These are phyloP conservation scores for Clepsis dumicolana DNA, from an alignment of 2,888 invertebrate genomes.

Conservation along the genomic window DNA sequence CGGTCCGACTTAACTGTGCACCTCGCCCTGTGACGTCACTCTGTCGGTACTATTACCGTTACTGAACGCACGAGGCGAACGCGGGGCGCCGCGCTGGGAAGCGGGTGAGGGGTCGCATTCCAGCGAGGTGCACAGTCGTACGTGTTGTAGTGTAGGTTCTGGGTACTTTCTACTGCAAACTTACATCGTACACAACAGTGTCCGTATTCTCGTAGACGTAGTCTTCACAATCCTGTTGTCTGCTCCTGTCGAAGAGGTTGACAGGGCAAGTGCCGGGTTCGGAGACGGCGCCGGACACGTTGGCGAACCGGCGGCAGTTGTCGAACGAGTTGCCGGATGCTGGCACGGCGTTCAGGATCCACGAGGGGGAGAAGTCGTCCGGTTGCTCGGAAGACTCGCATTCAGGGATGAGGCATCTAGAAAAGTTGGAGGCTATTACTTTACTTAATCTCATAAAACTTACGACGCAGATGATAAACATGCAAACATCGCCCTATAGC, in stretches of 20 bases:
- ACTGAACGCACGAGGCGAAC: no score
- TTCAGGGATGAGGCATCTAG: conserved; percentile 45
- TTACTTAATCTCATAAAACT: no score
- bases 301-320: conserved; percentile 62
- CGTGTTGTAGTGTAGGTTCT: no score
- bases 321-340: conserved; percentile 52
- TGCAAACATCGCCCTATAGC: no score
- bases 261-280: conserved; percentile 58
- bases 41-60: no score
- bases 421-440: neutral
- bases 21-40: no score
- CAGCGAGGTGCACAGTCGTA: no score
- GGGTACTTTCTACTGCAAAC: conserved; percentile 48
- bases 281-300: neutral
- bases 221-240: conserved; percentile 56
- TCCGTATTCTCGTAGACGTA: conserved; percentile 66
- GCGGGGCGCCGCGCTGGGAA: no score
- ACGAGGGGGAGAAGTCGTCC: conserved; percentile 57
- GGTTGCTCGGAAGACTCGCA: conserved; percentile 46
- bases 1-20: no score
- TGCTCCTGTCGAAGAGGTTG: conserved; percentile 58
- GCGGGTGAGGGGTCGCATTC: no score
- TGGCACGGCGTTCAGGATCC: conserved; percentile 66
- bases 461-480: no score
- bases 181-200: conserved; percentile 73